These are phyloP conservation scores for Aegypius monachus DNA, from an alignment of 2,113 vertebrate genomes.

Conservation along the genomic window DNA sequence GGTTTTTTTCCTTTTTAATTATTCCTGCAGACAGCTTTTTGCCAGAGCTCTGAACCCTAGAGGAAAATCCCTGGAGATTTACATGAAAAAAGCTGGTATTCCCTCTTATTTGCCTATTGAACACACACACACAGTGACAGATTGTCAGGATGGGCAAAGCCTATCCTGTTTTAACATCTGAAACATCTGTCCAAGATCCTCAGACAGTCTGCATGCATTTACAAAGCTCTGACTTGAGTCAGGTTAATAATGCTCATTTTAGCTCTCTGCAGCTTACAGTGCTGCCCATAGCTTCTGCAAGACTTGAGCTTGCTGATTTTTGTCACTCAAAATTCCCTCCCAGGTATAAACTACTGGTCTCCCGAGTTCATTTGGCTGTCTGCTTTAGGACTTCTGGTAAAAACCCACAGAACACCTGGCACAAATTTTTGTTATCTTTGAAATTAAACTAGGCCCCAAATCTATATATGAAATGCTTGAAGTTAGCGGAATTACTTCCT, in stretches of 20 bases:
- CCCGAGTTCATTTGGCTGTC: background rate
- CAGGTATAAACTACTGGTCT: background rate
- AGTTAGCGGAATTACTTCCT: slow-evolving; percentile 28
- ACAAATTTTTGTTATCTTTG: background rate
- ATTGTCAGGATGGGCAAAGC: slow-evolving; percentile 54
- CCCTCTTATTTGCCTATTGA: slow-evolving; percentile 54
- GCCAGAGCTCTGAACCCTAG: slow-evolving; percentile 41
- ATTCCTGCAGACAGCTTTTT: slow-evolving; percentile 42
- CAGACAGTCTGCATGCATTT: background rate
- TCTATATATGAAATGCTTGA: background rate
- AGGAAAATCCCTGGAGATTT: slow-evolving; percentile 57
- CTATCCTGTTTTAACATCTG: slow-evolving; percentile 46
- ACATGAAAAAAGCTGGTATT: slow-evolving; percentile 49
- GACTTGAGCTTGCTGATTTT: background rate
- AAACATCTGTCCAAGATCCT: slow-evolving; percentile 39
- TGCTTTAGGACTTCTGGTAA: background rate
- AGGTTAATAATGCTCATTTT: background rate
- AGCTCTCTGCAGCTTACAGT: background rate
- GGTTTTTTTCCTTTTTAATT: background rate
- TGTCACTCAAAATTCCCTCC: background rate
- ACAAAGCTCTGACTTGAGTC: background rate
- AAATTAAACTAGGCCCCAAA: background rate
- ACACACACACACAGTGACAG: slow-evolving; percentile 30
- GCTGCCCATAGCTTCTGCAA: background rate
- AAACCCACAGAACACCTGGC: background rate